Evolutionary conservation across 2,888 invertebrate species (phyloP), one percentile per base, ranked within the genome.

Genomic region (Barypeithes pellucidus): DNA sequence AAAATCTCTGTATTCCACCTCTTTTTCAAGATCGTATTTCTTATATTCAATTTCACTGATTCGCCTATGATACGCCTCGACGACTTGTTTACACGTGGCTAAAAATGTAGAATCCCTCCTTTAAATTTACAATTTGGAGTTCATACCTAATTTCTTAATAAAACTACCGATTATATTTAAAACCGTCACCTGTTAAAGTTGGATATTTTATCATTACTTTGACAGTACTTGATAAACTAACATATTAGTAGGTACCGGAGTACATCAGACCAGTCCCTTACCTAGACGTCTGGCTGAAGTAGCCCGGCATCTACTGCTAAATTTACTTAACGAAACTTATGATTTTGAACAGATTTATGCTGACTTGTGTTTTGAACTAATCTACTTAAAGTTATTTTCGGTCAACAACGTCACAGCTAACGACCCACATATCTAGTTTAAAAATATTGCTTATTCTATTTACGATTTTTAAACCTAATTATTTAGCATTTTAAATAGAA

Each of bases 21-120:
- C 95, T 89, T 93, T 91, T 90, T 99, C 99, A 90, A 97, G 93
- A 91, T 99, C 99, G 91, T 96, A 98, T 91, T 98, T 98, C 89
- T 94, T 91, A 87, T 93, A 92, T 88, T 97, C 96, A 87, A 96
- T 91, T 84, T 89, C 89, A 86, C 86, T 88, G 88, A 96, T 93
- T 89, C 94, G 93, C 85, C 91, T 91, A 89, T 96, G 92, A 89
- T 95, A 94, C 86, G 91, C 91, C 89, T 85, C 82, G 81, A 84
- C 84, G 79, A 84, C 82, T 81, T 83, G 80, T 82, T 84, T 86
- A 54, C n/a, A 29, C 29, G 22, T 50, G 12, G 50, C 50, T 50
- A 22, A 16, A 43, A 43, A 43, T 14, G n/a, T 16, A 43, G n/a
- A 43, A n/a, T n/a, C 29, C 8, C 9, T 12, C 1, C 11, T 12